Conservation (phyloP, 2,797 vertebrate species). For the Podargus strigoides region DNA sequence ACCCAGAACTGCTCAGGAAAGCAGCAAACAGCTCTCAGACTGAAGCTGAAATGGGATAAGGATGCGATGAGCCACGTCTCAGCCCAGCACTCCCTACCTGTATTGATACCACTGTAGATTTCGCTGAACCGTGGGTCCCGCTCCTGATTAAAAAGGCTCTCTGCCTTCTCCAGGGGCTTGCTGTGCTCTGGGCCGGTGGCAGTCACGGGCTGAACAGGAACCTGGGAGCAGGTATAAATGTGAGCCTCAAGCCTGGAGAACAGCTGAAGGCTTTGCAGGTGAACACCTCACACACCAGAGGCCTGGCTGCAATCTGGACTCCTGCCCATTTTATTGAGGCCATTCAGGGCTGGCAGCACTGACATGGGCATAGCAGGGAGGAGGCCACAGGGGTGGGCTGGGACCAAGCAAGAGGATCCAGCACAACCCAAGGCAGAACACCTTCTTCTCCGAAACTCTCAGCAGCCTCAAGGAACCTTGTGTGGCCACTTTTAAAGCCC, state of each 20-base stretch:
- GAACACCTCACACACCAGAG: neutral
- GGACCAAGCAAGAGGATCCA: neutral
- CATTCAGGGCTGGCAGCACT: neutral
- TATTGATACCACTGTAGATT: constrained; percentile 71
- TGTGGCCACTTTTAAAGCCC: neutral
- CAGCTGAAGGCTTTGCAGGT: neutral
- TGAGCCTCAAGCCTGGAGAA: accelerated
- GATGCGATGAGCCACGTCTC: accelerated
- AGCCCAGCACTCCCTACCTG: constrained; percentile 52
- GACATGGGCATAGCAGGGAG: accelerated
- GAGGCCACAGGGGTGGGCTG: neutral
- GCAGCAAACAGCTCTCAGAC: neutral
- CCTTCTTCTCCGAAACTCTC: neutral
- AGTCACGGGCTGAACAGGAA: constrained; percentile 80
- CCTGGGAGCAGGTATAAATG: constrained; percentile 39
- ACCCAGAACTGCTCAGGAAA: too few relatives aligned
- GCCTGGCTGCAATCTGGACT: accelerated
- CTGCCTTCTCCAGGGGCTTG: constrained; percentile 84
- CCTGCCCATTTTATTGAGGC: accelerated
- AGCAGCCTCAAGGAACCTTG: neutral
- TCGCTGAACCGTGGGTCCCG: constrained; percentile 75
- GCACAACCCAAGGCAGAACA: neutral
- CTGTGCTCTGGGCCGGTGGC: constrained; percentile 78
- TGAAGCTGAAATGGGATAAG: accelerated
- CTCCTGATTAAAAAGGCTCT: constrained; percentile 79